phyloP scores from a whole-genome alignment of 2,797 vertebrate species.

The Argya squamiceps region DNA sequence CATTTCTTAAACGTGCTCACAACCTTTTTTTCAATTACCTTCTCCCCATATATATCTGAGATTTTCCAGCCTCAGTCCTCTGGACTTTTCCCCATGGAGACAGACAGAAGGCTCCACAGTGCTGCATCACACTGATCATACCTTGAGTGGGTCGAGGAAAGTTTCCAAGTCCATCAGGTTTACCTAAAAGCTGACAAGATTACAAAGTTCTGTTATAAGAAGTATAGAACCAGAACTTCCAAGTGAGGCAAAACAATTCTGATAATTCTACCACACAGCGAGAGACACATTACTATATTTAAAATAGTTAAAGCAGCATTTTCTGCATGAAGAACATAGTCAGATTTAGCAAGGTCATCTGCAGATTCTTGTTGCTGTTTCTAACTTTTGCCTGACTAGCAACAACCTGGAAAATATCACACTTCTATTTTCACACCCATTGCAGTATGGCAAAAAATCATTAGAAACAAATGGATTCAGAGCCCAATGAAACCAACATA shows the following conservation, averaged over 20 bases:
- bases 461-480: neutral
- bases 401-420: conserved; percentile 67
- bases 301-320: conserved; percentile 79
- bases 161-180: conserved; percentile 82
- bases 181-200: conserved; percentile 62
- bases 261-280: neutral
- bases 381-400: conserved; percentile 80
- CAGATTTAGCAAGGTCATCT: conserved; percentile 79
- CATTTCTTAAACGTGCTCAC: neutral
- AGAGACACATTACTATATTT: conserved; percentile 71
- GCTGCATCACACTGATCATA: conserved; percentile 76
- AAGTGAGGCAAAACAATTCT: neutral
- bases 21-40: conserved; percentile 67
- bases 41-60: conserved; percentile 81
- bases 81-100: conserved; percentile 72
- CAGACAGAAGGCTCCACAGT: conserved; percentile 75
- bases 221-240: neutral
- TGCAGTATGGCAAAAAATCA: neutral
- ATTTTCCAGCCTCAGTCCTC: conserved; percentile 85
- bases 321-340: conserved; percentile 77
- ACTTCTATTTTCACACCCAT: neutral
- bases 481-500: neutral
- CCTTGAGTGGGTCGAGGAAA: conserved; percentile 78
- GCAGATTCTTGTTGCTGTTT: conserved; percentile 81
- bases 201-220: neutral